A percentile compares a stretch with the other conserved stretches of the same genome.
Conservation (phyloP, 1,140 invertebrate genomes). For the Lucilia sericata region DNA sequence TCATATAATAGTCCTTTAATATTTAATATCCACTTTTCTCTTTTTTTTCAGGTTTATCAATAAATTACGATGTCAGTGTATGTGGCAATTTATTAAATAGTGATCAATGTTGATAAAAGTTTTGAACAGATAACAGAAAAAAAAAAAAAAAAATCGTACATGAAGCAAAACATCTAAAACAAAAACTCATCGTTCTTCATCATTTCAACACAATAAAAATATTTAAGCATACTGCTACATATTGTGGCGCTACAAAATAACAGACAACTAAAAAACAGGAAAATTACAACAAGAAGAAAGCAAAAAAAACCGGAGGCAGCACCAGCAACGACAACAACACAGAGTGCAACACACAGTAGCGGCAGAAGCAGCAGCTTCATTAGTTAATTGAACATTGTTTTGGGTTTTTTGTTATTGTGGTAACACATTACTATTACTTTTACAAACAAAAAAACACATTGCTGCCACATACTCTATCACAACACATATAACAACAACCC, state of each 20-base stretch:
- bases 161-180: conserved; percentile 30
- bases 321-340: not conserved
- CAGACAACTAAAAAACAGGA: conserved; percentile 8
- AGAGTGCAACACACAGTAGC: no score
- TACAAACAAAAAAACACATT: conserved; percentile 13
- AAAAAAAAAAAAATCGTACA: conserved; percentile 27
- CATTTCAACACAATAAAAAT: conserved; percentile 22
- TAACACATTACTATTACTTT: not conserved
- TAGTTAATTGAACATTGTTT: conserved; percentile 42
- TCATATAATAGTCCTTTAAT: no score
- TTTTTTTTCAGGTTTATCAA: no score
- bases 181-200: conserved; percentile 41
- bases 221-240: no score
- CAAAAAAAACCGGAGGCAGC: not conserved
- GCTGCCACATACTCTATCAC: not conserved
- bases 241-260: conserved; percentile 26
- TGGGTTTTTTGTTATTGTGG: not conserved
- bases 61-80: not conserved
- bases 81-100: conserved; percentile 37
- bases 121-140: not conserved
- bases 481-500: no score
- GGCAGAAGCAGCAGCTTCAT: conserved; percentile 35
- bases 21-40: no score
- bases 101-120: conserved; percentile 34
- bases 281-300: no score